Evolutionary conservation across 2,113 vertebrate genomes (phyloP), one percentile per base, ranked within the genome.

Genomic region (Empidonax alnorum): DNA sequence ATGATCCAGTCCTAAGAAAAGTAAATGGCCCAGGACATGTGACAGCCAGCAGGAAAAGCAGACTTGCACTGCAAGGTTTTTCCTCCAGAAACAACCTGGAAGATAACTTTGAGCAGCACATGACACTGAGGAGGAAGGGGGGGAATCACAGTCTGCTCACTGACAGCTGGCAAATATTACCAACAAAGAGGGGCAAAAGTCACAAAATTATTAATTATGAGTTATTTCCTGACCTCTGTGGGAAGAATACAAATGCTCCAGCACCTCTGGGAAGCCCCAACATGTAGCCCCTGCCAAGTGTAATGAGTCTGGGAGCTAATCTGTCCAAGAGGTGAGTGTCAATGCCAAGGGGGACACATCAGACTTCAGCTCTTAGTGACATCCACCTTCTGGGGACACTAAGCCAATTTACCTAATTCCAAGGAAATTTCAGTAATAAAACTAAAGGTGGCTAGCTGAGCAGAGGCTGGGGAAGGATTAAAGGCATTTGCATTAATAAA

Each of bases 401-500:
- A 46, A 93, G 69, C 67, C 91, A 90, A 93, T 95, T 95, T 86
- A 85, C 93, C 73, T 53, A 93, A 94, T 95, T 94, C 84, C 85
- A 74, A 25, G 42, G 88, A 88, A 89, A 92, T 95, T 87, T 96
- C 20, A 10, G 80, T 80, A 81, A 94, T 87, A 87, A 84, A 87
- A 96, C 91, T 78, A 71, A 93, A 94, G 93, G 68, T 84, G 58
- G 66, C 8, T 33, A 76, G 84, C 14, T 3, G 86, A 96, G 71
- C 78, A 67, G 83, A 91, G 79, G 62, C 80, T 82, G 52, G 61
- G 92, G 81, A 95, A 83, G 75, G 89, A 93, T 95, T 95, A 95
- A 92, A 95, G 84, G 88, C 78, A 95, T 96, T 95, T 97, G 96
- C 94, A 95, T 96, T 96, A 96, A 97, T 94, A 97, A 97, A 96